phyloP scores from a whole-genome alignment of 2,888 invertebrate species.

The Xanthostigma xanthostigma region DNA sequence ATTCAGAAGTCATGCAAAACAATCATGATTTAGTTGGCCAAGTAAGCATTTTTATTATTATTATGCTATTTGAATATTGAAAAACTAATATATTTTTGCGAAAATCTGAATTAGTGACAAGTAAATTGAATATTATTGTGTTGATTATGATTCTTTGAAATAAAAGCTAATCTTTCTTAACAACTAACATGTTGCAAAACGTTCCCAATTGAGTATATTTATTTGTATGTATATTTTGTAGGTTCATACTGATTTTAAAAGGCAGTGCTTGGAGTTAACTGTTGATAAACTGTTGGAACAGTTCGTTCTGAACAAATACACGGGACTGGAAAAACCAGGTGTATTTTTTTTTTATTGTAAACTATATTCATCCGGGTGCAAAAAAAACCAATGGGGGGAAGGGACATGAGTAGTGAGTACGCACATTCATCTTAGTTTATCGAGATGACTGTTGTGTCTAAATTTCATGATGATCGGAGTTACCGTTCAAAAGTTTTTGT shows the following conservation, averaged over 20 bases:
- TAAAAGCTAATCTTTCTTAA: too few relatives aligned
- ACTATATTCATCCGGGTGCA: background rate
- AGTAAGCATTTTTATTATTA: constrained; percentile 24
- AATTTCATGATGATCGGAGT: too few relatives aligned
- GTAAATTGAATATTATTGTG: too few relatives aligned
- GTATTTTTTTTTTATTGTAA: constrained; percentile 20
- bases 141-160: too few relatives aligned
- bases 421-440: too few relatives aligned
- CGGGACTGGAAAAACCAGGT: constrained; percentile 88
- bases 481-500: too few relatives aligned
- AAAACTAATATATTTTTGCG: background rate
- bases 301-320: constrained; percentile 84
- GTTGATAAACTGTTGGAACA: constrained; percentile 85
- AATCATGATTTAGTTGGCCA: constrained; percentile 85
- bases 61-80: constrained; percentile 3
- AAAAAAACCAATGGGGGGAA: too few relatives aligned
- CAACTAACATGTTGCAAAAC: too few relatives aligned
- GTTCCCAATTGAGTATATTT: too few relatives aligned
- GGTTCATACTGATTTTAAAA: constrained; percentile 87
- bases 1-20: constrained; percentile 73
- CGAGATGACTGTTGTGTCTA: too few relatives aligned
- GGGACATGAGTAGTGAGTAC: too few relatives aligned
- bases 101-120: too few relatives aligned
- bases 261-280: constrained; percentile 80
- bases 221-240: constrained; percentile 19